phyloP scores from a whole-genome alignment of 2,113 vertebrate species.

The Cygnus atratus region DNA sequence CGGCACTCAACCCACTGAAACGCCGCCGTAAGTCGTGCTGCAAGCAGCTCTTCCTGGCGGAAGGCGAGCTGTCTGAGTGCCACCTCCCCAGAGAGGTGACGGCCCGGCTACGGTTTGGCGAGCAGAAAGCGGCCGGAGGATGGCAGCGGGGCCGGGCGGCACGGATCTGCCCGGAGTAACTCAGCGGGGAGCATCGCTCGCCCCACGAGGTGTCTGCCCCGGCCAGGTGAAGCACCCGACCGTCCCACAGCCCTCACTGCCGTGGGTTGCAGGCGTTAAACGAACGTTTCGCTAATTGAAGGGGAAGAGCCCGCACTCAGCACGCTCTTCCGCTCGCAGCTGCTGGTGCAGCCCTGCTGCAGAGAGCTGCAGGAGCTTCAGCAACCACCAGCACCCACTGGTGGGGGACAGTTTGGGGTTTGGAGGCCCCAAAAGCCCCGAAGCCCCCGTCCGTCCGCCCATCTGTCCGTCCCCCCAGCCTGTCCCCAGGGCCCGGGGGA shows the following conservation, averaged over 20 bases:
- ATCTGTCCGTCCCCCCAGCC: fast-evolving
- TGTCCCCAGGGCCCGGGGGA: not conserved
- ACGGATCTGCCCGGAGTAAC: not conserved
- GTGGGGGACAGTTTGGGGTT: not conserved
- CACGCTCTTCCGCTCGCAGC: fast-evolving
- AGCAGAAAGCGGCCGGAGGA: not conserved
- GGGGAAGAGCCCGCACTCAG: not conserved
- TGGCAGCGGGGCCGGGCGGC: not conserved
- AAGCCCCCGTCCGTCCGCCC: too few relatives aligned
- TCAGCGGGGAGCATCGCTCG: not conserved
- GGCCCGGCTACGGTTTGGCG: not conserved
- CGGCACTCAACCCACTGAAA: not conserved
- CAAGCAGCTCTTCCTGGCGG: not conserved
- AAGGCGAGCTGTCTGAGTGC: too few relatives aligned
- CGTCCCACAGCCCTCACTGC: too few relatives aligned
- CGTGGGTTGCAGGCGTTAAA: too few relatives aligned
- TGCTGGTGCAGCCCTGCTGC: not conserved
- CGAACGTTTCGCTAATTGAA: not conserved
- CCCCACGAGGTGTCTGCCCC: fast-evolving
- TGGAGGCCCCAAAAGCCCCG: too few relatives aligned
- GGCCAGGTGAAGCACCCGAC: fast-evolving
- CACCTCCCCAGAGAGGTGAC: too few relatives aligned
- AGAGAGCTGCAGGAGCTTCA: not conserved
- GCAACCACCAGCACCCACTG: not conserved
- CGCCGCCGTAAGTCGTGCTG: fast-evolving